These are phyloP conservation scores for Rhabdornis inornatus DNA, from an alignment of 2,113 vertebrate genomes.

Conservation along the genomic window DNA sequence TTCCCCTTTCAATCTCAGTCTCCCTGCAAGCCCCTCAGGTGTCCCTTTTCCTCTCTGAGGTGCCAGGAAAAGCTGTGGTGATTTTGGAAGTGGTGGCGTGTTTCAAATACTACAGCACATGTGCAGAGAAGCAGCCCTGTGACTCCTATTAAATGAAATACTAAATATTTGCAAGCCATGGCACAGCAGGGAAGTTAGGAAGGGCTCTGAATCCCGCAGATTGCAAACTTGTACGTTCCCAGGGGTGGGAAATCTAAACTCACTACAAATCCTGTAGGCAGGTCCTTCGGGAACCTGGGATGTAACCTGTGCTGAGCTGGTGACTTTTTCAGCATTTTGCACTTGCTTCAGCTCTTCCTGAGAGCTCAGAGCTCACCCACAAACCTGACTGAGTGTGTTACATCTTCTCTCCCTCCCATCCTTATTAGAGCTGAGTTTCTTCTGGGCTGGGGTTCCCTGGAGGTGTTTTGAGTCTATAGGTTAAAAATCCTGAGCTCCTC, in stretches of 20 bases:
- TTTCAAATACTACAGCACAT: not conserved
- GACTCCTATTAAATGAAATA: not conserved
- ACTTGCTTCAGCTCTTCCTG: not conserved
- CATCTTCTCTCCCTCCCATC: not conserved
- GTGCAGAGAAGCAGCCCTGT: not conserved
- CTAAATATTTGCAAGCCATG: not conserved
- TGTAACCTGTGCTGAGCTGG: not conserved
- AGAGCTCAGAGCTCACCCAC: not conserved
- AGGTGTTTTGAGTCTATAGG: not conserved
- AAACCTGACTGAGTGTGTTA: rapidly evolving
- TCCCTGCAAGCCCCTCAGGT: not conserved
- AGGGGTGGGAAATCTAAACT: not conserved
- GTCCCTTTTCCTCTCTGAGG: not conserved
- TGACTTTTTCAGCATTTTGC: not conserved
- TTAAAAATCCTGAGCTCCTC: not conserved
- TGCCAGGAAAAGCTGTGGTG: not conserved
- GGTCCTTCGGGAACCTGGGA: not conserved
- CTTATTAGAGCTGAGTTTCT: not conserved
- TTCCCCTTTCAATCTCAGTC: not conserved
- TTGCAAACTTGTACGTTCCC: not conserved
- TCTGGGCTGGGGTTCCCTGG: not conserved
- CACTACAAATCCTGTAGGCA: not conserved
- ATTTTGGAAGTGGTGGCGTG: not conserved
- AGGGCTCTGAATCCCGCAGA: not conserved
- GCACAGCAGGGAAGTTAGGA: not conserved